Evolutionary conservation across 2,888 invertebrate species (phyloP).

Genomic region (Temnothorax ravouxi): DNA sequence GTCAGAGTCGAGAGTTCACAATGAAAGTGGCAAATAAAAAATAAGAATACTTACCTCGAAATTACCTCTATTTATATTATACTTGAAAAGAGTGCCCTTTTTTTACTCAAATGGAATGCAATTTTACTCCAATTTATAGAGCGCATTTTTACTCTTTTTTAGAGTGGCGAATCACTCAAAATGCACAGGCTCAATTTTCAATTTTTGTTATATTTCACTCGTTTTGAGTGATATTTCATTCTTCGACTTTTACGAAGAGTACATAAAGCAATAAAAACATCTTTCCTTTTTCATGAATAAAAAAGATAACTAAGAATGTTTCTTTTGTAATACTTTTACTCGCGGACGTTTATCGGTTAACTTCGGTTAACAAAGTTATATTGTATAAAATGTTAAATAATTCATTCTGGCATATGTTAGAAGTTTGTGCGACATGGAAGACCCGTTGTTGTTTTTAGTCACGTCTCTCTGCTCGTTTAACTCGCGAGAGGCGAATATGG

Average conservation of each 20-base stretch:
- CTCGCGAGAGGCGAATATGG: slow-evolving; percentile 7
- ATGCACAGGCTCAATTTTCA: no score
- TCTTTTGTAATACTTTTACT: not conserved
- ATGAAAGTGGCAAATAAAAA: not conserved
- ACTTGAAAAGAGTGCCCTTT: no score
- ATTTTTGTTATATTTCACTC: no score
- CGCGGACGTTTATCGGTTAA: not conserved
- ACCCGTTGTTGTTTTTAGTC: slow-evolving; percentile 13
- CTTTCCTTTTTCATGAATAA: not conserved
- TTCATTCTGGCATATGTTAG: not conserved
- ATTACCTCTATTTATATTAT: no score
- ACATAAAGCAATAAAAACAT: not conserved
- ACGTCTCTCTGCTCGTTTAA: slow-evolving; percentile 32
- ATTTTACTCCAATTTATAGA: no score
- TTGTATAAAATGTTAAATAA: slow-evolving; percentile 14
- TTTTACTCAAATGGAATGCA: no score
- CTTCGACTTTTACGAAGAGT: no score
- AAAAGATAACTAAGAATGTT: not conserved
- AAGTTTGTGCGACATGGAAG: not conserved
- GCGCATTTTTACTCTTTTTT: no score
- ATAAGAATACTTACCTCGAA: not conserved
- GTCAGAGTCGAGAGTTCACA: not conserved
- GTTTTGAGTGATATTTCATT: no score
- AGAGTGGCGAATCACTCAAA: no score
- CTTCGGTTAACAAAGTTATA: not conserved